These are phyloP conservation scores for Eidolon dupreanum DNA, from an alignment of 2,797 vertebrate species.

Conservation along the genomic window DNA sequence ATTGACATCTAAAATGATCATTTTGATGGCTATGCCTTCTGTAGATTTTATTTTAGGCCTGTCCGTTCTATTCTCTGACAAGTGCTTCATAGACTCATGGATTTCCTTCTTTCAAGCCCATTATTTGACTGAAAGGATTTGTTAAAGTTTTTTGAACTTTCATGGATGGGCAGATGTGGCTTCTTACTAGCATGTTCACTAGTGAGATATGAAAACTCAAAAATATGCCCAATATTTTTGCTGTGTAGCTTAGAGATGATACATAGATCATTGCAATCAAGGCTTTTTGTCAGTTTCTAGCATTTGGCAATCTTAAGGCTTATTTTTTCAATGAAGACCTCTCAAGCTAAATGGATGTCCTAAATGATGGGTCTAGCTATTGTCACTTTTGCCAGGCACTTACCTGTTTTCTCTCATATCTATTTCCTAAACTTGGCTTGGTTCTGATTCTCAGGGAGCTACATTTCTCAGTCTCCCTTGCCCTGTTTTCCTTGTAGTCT, in stretches of 20 bases:
- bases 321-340: not conserved
- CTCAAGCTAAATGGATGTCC: not conserved
- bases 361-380: not conserved
- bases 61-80: not conserved
- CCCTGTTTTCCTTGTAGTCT: not conserved
- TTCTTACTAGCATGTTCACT: not conserved
- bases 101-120: slow-evolving; percentile 1
- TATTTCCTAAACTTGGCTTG: not conserved
- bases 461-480: not conserved
- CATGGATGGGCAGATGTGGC: not conserved
- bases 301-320: not conserved
- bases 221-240: not conserved
- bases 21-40: slow-evolving; percentile 40
- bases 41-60: slow-evolving; percentile 55
- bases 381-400: not conserved
- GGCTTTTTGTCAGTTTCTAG: slow-evolving; percentile 29
- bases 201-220: not conserved
- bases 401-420: not conserved
- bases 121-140: not conserved
- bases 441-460: not conserved
- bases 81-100: not conserved
- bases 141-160: not conserved
- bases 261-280: not conserved
- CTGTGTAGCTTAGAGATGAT: not conserved
- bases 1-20: slow-evolving; percentile 62